These are phyloP conservation scores for Calephelis perditalis DNA, from an alignment of 2,888 invertebrate genomes.

Conservation along the genomic window DNA sequence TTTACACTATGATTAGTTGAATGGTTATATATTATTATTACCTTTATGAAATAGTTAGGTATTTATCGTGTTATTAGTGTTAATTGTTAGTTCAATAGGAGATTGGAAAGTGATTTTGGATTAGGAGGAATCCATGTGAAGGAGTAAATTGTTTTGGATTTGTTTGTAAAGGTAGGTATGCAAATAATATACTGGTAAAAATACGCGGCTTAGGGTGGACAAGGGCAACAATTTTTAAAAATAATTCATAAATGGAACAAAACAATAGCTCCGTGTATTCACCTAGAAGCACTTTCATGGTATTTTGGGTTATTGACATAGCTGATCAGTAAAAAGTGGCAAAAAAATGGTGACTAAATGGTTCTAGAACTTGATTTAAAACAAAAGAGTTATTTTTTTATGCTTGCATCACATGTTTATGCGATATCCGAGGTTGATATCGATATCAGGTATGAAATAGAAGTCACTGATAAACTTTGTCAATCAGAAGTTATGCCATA, in stretches of 20 bases:
- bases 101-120: conserved; percentile 42
- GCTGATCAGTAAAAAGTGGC: conserved; percentile 44
- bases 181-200: conserved; percentile 39
- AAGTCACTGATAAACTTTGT: conserved; percentile 27
- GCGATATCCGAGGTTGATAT: no score
- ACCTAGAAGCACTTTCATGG: conserved; percentile 72
- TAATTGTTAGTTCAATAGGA: conserved; percentile 36
- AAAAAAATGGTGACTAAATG: no score
- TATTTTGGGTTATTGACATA: conserved; percentile 51
- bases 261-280: conserved; percentile 71
- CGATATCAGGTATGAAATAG: no score
- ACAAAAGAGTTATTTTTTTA: no score
- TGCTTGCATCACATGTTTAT: no score
- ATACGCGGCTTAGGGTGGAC: conserved; percentile 68
- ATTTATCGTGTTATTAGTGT: conserved; percentile 28
- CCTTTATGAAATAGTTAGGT: conserved; percentile 6
- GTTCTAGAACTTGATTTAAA: no score
- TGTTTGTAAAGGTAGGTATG: conserved; percentile 36
- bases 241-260: conserved; percentile 60
- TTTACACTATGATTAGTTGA: neutral
- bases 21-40: conserved; percentile 8
- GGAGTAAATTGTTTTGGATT: conserved; percentile 7
- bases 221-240: conserved; percentile 57
- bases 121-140: neutral
- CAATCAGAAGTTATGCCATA: conserved; percentile 56